Percentiles rank a stretch among this genome's conserved stretches.
These are phyloP conservation scores for Agrochola circellaris DNA, from an alignment of 2,888 invertebrate genomes.

Conservation along the genomic window DNA sequence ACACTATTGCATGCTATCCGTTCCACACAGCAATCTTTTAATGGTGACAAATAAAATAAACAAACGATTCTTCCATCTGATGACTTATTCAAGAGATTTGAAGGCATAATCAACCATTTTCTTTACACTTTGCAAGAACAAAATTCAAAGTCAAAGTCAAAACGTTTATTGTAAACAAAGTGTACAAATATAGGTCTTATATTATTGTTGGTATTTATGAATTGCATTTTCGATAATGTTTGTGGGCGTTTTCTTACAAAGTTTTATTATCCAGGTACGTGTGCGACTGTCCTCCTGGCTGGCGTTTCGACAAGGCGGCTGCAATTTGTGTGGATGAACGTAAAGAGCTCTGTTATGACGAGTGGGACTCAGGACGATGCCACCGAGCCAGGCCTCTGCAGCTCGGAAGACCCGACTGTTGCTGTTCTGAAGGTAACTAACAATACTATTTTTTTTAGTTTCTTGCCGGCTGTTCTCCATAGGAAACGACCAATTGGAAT, in stretches of 20 bases:
- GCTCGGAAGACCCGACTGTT: conserved; percentile 83
- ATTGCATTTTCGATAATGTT: not conserved
- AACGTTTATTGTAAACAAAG: not conserved
- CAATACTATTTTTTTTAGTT: not conserved
- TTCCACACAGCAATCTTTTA: not conserved
- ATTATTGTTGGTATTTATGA: too few species aligned
- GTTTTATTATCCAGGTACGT: conserved; percentile 87
- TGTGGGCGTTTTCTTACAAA: not conserved
- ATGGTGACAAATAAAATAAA: not conserved
- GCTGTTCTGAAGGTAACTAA: conserved; percentile 84
- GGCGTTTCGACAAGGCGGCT: conserved; percentile 92
- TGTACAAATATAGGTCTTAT: not conserved
- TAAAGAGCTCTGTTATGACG: conserved; percentile 94
- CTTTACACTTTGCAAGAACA: not conserved
- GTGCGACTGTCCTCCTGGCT: conserved; percentile 95
- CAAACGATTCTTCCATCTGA: not conserved
- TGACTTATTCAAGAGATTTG: not conserved
- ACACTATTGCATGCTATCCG: not conserved
- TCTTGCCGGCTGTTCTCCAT: not conserved
- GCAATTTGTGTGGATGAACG: conserved; percentile 94
- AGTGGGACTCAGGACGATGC: conserved; percentile 83
- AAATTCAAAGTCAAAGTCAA: not conserved
- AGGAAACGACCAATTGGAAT: not conserved
- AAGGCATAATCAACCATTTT: not conserved
- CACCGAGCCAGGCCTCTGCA: conserved; percentile 83